Percentiles rank a stretch among this genome's conserved stretches.
phyloP scores from a whole-genome alignment of 1,140 invertebrate genomes.

The Paramacrobiotus metropolitanus region DNA sequence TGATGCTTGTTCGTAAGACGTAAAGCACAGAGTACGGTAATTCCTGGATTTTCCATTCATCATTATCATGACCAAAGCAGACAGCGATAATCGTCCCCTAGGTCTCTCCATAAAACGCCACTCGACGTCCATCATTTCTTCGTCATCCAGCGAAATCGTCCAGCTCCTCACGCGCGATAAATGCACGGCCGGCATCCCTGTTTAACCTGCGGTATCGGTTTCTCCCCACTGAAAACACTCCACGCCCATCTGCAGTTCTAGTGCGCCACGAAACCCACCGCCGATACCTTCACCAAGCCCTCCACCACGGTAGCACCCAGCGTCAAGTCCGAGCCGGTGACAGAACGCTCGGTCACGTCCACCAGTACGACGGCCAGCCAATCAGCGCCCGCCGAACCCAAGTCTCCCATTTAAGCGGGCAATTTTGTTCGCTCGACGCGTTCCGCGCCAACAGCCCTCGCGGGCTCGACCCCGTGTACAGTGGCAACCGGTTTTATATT shows the following conservation, averaged over 20 bases:
- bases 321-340: background rate
- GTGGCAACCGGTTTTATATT: no score
- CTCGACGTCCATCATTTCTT: no score
- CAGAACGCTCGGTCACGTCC: background rate
- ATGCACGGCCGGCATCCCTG: conserved; percentile 28
- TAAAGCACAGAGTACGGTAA: no score
- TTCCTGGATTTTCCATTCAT: no score
- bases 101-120: no score
- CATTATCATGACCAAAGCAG: no score
- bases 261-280: conserved; percentile 31
- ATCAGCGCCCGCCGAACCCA: background rate
- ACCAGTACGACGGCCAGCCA: background rate
- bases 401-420: no score
- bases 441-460: background rate
- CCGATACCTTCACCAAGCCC: background rate
- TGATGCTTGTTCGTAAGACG: no score
- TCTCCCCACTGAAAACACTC: conserved; percentile 71
- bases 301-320: conserved; percentile 11
- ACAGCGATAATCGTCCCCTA: no score
- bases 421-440: background rate
- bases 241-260: conserved; percentile 81
- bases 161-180: background rate
- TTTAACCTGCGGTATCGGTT: conserved; percentile 75
- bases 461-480: no score
- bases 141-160: no score